These are phyloP conservation scores for Bubalus kerabau DNA, from an alignment of 2,113 vertebrate genomes.

Conservation along the genomic window DNA sequence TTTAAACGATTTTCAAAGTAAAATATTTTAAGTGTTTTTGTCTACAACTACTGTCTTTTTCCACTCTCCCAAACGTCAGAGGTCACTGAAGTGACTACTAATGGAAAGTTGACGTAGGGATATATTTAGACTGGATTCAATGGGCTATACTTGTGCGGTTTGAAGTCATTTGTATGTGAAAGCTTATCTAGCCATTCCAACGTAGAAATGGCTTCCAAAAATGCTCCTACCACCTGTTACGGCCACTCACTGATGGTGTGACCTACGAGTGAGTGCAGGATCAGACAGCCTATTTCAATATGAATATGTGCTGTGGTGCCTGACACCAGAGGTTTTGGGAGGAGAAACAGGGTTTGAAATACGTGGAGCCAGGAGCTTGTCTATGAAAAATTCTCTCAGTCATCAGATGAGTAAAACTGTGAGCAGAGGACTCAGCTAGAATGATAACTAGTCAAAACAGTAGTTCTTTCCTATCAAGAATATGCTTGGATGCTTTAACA, in stretches of 20 bases:
- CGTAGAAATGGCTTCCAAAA: not conserved
- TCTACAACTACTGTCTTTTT: not conserved
- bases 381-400: not conserved
- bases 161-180: not conserved
- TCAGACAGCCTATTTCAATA: not conserved
- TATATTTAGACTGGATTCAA: not conserved
- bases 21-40: not conserved
- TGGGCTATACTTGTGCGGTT: no score
- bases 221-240: not conserved
- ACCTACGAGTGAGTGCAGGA: rapidly evolving
- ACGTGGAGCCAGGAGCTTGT: not conserved
- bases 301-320: not conserved
- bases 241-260: not conserved
- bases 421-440: not conserved
- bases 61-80: not conserved
- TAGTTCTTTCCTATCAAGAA: not conserved
- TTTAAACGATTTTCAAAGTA: not conserved
- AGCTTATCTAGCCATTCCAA: not conserved
- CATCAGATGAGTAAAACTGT: not conserved
- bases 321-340: not conserved
- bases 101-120: not conserved
- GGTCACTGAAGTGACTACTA: not conserved
- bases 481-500: not conserved
- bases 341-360: not conserved
- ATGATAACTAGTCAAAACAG: not conserved